A percentile compares a stretch with the other conserved stretches of the same genome.
These are phyloP conservation scores for Cyanoderma ruficeps DNA, from an alignment of 2,113 vertebrate species.

Conservation along the genomic window DNA sequence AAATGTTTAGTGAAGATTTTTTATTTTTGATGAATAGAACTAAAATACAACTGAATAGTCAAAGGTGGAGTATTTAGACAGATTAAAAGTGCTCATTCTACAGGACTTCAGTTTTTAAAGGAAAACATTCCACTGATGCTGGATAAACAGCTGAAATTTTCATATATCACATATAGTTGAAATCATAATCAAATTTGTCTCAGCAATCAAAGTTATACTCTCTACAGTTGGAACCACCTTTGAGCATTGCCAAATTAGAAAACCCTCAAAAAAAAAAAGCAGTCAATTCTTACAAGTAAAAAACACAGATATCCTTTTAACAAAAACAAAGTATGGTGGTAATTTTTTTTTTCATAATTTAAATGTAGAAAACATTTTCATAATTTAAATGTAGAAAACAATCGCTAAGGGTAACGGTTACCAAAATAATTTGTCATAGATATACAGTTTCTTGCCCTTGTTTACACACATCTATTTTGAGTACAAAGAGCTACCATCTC, in stretches of 20 bases:
- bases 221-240: conserved; percentile 1
- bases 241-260: not conserved
- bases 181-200: conserved; percentile 21
- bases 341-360: not conserved
- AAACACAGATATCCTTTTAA: not conserved
- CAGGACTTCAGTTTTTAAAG: not conserved
- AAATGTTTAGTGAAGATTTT: not conserved
- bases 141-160: conserved; percentile 19
- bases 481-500: conserved; percentile 15
- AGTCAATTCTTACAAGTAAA: not conserved
- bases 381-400: not conserved
- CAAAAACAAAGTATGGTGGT: not conserved
- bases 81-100: not conserved
- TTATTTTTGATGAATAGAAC: not conserved
- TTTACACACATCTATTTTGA: not conserved
- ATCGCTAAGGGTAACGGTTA: not conserved
- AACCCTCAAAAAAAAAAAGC: not conserved
- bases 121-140: not conserved
- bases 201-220: not conserved
- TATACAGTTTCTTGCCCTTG: not conserved
- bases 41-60: not conserved
- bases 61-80: not conserved
- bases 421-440: not conserved
- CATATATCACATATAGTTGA: not conserved
- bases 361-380: not conserved